Evolutionary conservation across 2,797 vertebrate species (phyloP).

Genomic region (Neosilurus mollespiculum): DNA sequence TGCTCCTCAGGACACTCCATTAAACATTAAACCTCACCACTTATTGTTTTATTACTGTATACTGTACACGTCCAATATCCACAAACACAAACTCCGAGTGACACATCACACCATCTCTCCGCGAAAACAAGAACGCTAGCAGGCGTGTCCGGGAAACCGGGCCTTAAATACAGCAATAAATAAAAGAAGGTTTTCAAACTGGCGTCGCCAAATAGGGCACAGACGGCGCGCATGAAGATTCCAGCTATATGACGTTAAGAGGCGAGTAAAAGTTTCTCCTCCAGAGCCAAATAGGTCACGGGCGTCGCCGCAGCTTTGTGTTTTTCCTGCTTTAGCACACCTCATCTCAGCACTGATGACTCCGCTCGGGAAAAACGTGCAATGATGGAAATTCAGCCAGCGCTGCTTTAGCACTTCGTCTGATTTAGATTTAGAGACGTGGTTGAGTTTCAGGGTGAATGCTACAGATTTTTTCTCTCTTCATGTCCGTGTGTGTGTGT

Average conservation of each 20-base stretch:
- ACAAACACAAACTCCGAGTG: conserved; percentile 3
- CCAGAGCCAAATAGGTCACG: not conserved
- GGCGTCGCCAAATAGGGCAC: not conserved
- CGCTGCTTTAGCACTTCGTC: conserved; percentile 3
- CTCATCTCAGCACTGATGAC: conserved; percentile 13
- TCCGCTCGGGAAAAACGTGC: not conserved
- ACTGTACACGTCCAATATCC: not conserved
- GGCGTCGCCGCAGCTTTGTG: not conserved
- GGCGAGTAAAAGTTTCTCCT: not conserved
- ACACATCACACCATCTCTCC: not conserved
- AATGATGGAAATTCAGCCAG: conserved; percentile 21
- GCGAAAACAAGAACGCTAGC: not conserved
- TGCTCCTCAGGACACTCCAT: not conserved
- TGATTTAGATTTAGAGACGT: conserved; percentile 12
- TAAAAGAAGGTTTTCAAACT: not conserved
- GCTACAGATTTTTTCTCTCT: not conserved
- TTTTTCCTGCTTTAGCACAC: conserved; percentile 3
- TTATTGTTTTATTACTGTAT: not conserved
- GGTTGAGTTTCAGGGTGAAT: not conserved
- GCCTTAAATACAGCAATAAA: not conserved
- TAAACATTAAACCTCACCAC: conserved; percentile 14
- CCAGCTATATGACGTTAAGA: not conserved
- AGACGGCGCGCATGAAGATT: not conserved
- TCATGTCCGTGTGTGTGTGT: not conserved
- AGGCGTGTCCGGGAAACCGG: not conserved